Evolutionary conservation across 2,113 vertebrate genomes (phyloP).

Genomic region (Sylvilagus bachmani): DNA sequence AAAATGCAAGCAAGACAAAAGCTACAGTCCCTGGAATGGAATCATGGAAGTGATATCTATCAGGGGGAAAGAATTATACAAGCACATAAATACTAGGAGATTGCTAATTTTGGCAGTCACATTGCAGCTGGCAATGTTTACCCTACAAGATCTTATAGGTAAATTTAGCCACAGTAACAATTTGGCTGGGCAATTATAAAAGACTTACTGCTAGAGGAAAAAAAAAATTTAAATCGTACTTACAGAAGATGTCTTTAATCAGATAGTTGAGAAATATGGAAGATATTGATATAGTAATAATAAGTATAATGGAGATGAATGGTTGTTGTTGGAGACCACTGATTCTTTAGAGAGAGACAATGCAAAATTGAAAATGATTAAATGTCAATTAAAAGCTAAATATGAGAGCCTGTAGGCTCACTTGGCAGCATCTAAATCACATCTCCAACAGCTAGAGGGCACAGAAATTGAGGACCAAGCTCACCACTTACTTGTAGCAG

Average conservation of each 20-base stretch:
- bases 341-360: background rate
- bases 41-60: background rate
- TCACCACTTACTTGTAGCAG: background rate
- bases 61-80: background rate
- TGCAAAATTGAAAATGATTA: background rate
- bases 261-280: slow-evolving; percentile 4
- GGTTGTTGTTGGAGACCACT: background rate
- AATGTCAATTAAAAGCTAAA: background rate
- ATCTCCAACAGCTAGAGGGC: background rate
- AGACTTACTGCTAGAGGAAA: background rate
- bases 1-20: background rate
- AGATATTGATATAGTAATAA: background rate
- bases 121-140: background rate
- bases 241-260: background rate
- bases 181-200: background rate
- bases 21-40: background rate
- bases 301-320: slow-evolving; percentile 37
- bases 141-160: background rate
- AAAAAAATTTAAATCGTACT: background rate
- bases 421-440: background rate
- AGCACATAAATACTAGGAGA: background rate
- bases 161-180: background rate
- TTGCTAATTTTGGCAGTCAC: background rate
- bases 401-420: background rate
- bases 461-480: background rate